Evolutionary conservation across 64 coral and sea anemone genomes (phyloP), one percentile per base, ranked within the genome.

Genomic region (Trachythela sp.): DNA sequence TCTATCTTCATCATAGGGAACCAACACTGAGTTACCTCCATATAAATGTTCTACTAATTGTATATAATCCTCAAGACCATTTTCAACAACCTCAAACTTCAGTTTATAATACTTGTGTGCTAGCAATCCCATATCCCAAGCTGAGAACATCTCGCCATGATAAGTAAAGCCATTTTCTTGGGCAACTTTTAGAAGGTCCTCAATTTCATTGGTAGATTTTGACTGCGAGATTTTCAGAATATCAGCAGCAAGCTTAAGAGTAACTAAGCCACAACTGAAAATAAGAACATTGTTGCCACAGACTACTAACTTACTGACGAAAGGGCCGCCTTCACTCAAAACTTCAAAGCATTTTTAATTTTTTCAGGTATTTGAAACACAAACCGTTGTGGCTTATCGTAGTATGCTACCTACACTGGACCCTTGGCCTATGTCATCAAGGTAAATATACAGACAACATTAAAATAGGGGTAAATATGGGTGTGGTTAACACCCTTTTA

Each of bases 1-100:
- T 29, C 68, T 91, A 36, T 91, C 93, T 39, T 93, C 92, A 94
- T 98, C 95, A 98, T 98, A 98, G 0, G 95, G 95, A 22, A 98
- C 86, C 45, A 98, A 75, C 24, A 98, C 32, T 26, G 95, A 90
- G 41, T 85, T 83, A 40, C 95, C 95, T 35, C 88, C 35, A 0
- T 71, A 67, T 14, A 98, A 54, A 86, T 98, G 80, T 8, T 80
- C 54, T 42, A 94, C 13, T 27, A 94, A 30, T 8, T 43, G 24
- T 24, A 50, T 38, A 72, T 60, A 40, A 36, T 94, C 89, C 8
- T 93, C 89, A 31, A 98, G 88, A 37, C 86, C 83, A 88, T 48
- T 40, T 20, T 41, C 37, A 39, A 45, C 84, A 49, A 98, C 86
- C 31, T 24, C 4, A 32, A 83, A 89, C 24, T 91, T 56, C 9